Conservation (phyloP, 2,113 vertebrate species). For the Eulacestoma nigropectus region DNA sequence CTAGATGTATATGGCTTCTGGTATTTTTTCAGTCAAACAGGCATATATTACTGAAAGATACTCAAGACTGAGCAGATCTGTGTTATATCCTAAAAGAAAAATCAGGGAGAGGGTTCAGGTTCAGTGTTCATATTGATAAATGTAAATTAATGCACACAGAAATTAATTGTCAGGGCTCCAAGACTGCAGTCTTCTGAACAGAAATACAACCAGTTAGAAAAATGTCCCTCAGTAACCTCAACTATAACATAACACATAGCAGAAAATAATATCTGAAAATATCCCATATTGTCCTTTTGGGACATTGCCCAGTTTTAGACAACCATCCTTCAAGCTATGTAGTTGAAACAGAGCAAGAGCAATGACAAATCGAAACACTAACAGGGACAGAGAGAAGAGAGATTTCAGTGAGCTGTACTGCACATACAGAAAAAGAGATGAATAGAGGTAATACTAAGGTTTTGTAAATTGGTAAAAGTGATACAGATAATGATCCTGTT, state of each 20-base stretch:
- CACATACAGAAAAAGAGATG: background rate
- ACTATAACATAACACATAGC: background rate
- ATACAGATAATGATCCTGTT: background rate
- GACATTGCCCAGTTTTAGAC: background rate
- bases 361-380: background rate
- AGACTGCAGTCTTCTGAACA: background rate
- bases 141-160: background rate
- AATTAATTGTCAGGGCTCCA: background rate
- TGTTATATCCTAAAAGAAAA: background rate
- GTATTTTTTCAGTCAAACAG: background rate
- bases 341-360: background rate
- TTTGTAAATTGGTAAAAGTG: background rate
- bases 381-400: background rate
- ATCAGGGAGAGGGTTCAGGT: background rate
- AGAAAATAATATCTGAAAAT: background rate
- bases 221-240: background rate
- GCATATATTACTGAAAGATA: background rate
- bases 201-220: background rate
- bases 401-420: background rate
- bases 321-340: background rate
- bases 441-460: background rate
- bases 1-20: background rate
- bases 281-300: background rate
- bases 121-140: background rate
- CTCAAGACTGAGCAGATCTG: background rate